These are phyloP conservation scores for Tragelaphus buxtoni DNA, from an alignment of 2,113 vertebrate genomes.

Conservation along the genomic window DNA sequence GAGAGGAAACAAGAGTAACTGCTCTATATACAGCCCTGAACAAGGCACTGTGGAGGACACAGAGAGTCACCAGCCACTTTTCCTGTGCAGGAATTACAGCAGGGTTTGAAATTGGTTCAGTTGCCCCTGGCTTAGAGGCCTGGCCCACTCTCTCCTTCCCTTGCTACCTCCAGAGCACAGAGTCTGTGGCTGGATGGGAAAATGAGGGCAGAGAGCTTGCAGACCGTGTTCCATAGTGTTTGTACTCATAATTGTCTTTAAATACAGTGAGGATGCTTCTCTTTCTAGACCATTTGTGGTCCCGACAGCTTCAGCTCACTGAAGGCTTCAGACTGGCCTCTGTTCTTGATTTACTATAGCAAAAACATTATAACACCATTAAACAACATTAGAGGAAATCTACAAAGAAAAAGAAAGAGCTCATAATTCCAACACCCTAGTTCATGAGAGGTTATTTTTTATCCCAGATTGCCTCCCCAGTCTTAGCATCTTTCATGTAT, in stretches of 20 bases:
- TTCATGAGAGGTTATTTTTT: slow-evolving; percentile 34
- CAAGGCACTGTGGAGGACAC: background rate
- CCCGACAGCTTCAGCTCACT: background rate
- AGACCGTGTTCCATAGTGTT: background rate
- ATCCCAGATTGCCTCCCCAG: background rate
- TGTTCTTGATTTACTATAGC: background rate
- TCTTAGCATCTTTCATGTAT: background rate
- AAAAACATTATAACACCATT: slow-evolving; percentile 34
- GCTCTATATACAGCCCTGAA: background rate
- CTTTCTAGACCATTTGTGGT: background rate
- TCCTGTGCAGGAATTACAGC: background rate
- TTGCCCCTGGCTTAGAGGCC: background rate
- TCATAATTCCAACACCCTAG: background rate
- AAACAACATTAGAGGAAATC: slow-evolving; percentile 23
- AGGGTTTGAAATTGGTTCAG: background rate
- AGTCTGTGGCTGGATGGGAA: background rate
- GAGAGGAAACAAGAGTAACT: background rate
- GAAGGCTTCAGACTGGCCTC: background rate
- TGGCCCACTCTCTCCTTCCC: background rate
- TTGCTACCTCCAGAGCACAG: background rate
- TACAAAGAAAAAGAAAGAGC: slow-evolving; percentile 30
- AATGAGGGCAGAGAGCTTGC: background rate
- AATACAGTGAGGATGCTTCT: background rate
- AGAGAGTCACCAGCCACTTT: background rate
- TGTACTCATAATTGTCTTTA: background rate